Evolutionary conservation across 1,140 invertebrate species (phyloP), one percentile per base, ranked within the genome.

Genomic region (Drosophila melanica): DNA sequence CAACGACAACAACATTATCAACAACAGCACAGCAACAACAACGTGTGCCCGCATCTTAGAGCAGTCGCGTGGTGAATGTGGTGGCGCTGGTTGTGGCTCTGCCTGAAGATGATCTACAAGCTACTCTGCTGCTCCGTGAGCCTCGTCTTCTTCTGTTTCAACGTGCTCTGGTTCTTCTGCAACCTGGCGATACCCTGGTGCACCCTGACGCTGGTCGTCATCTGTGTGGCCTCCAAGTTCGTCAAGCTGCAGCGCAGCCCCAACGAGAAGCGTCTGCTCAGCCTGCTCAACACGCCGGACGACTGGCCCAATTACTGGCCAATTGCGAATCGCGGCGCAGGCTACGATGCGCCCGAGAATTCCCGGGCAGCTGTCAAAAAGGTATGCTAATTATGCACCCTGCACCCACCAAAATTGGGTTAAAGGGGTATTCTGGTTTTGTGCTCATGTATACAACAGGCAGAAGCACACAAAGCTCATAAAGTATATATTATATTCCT

Each of bases 261-360:
- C 4, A 79, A 91, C 60, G 86, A 90, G 41, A 92, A 92, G 54
- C 76, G 75, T 8, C 70, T 92, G 12, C 77, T 90, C 0, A 90
- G 80, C 35, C 39, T 92, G 18, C 77, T 78, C 12, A 79, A 60
- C 14, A 66, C 75, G 6, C 75, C 77, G 23, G 81, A 90, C 45
- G 90, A 92, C 37, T 66, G 86, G 62, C 77, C 87, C 30, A 81
- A 74, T 50, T 90, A 87, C 42, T 92, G 90, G 91, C 84, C 91
- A 20, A 91, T 92, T 16, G 91, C 90, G 11, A 82, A 90, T 57
- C 82, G 86, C 23, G 91, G 86, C 35, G 90, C 82, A 64, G 80
- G 78, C 33, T 92, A 91, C 69, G 91, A 92, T 77, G 91, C 90
- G 20, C 91, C 91, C 7, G 91, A 92, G 65, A 92, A 92, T 60